Evolutionary conservation across 2,113 vertebrate species (phyloP).

Genomic region (Meriones unguiculatus): DNA sequence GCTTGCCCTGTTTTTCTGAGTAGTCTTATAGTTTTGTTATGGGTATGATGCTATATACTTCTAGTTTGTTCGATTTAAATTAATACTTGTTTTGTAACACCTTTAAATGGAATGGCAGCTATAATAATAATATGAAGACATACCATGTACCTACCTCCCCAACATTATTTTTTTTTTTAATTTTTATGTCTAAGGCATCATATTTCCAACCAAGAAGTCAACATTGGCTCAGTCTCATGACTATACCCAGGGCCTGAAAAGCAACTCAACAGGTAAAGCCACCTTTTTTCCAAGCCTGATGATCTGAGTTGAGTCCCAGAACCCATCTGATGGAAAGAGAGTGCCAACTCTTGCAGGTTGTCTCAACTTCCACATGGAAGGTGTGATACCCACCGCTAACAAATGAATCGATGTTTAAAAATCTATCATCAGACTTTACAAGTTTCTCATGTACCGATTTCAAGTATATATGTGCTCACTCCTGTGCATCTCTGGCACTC

Average conservation of each 20-base stretch:
- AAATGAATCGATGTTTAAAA: neutral
- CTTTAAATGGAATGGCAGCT: neutral
- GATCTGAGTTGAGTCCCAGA: neutral
- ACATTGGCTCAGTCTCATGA: neutral
- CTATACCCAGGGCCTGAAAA: neutral
- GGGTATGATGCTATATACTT: neutral
- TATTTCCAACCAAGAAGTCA: neutral
- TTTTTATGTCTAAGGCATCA: neutral
- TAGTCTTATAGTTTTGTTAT: neutral
- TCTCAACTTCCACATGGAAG: neutral
- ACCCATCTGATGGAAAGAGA: neutral
- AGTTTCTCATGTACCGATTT: neutral
- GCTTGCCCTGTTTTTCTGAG: neutral
- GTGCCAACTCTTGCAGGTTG: neutral
- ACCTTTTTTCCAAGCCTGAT: neutral
- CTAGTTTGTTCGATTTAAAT: neutral
- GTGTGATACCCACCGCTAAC: no score
- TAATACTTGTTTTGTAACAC: neutral
- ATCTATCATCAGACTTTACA: neutral
- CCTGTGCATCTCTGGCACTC: neutral
- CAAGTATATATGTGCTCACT: fast-evolving
- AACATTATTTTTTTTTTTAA: neutral
- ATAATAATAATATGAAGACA: neutral
- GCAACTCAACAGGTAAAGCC: neutral
- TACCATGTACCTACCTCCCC: fast-evolving